Evolutionary conservation across 2,797 vertebrate species (phyloP).

Genomic region (Hypotaenidia okinawae): DNA sequence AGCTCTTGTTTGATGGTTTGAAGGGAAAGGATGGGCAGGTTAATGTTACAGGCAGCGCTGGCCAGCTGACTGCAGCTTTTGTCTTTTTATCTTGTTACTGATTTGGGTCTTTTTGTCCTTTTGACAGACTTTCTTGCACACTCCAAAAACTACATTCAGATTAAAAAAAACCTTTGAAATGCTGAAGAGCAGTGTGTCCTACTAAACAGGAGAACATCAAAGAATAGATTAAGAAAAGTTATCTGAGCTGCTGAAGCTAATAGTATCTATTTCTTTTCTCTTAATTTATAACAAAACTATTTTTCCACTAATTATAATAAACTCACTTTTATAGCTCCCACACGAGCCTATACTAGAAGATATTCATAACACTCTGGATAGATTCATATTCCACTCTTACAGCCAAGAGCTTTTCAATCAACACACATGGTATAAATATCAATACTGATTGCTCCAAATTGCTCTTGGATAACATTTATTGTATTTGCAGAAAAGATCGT

Average conservation of each 20-base stretch:
- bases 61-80: neutral
- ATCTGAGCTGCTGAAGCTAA: neutral
- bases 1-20: neutral
- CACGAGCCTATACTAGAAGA: slow-evolving; percentile 14
- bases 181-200: neutral
- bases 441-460: slow-evolving; percentile 53
- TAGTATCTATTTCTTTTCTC: neutral
- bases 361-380: slow-evolving; percentile 46
- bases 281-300: slow-evolving; percentile 13
- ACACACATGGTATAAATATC: slow-evolving; percentile 60
- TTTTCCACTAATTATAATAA: slow-evolving; percentile 54
- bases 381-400: slow-evolving; percentile 57
- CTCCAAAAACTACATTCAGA: neutral
- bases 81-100: neutral
- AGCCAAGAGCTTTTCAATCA: slow-evolving; percentile 64
- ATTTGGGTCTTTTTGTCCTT: neutral
- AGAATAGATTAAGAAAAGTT: neutral
- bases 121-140: neutral
- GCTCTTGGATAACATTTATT: slow-evolving; percentile 64
- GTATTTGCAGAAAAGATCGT: slow-evolving; percentile 58
- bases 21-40: neutral
- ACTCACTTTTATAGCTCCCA: slow-evolving; percentile 37
- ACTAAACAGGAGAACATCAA: neutral
- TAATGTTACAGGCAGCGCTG: neutral
- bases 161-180: neutral